A percentile compares a stretch with the other conserved stretches of the same genome.
Evolutionary conservation across 2,888 invertebrate genomes (phyloP).

Genomic region (Scrobipalpa atriplicella): DNA sequence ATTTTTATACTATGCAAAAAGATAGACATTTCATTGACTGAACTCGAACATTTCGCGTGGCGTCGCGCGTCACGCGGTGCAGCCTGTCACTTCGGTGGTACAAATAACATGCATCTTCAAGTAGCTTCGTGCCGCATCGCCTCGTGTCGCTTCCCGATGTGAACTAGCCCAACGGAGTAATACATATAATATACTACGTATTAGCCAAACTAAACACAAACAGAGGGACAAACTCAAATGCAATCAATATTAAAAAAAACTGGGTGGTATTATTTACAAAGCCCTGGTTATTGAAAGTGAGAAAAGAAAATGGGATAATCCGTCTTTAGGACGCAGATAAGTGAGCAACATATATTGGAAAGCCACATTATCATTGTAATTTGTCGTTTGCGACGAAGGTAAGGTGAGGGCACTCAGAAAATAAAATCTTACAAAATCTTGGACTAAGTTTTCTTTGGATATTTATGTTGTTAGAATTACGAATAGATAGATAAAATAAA

Average conservation of each 20-base stretch:
- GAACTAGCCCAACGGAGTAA: no score
- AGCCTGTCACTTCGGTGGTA: no score
- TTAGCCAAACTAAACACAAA: neutral
- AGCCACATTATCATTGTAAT: constrained; percentile 2
- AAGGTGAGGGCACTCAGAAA: neutral
- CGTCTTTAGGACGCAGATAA: constrained; percentile 21
- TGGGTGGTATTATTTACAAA: neutral
- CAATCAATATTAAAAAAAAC: neutral
- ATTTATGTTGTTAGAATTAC: no score
- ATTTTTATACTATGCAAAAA: no score
- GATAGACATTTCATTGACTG: no score
- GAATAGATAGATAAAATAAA: no score
- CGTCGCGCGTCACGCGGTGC: no score
- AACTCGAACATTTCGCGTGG: no score
- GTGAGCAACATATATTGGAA: constrained; percentile 14
- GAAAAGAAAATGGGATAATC: constrained; percentile 18
- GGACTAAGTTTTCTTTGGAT: no score
- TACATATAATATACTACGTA: neutral
- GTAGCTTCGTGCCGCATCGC: no score
- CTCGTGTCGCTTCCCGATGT: no score
- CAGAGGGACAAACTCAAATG: neutral
- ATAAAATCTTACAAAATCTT: neutral
- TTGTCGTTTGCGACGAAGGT: neutral
- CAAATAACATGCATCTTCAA: no score
- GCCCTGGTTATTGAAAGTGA: neutral